These are phyloP conservation scores for Popillia japonica DNA, from an alignment of 1,140 invertebrate genomes.

Conservation along the genomic window DNA sequence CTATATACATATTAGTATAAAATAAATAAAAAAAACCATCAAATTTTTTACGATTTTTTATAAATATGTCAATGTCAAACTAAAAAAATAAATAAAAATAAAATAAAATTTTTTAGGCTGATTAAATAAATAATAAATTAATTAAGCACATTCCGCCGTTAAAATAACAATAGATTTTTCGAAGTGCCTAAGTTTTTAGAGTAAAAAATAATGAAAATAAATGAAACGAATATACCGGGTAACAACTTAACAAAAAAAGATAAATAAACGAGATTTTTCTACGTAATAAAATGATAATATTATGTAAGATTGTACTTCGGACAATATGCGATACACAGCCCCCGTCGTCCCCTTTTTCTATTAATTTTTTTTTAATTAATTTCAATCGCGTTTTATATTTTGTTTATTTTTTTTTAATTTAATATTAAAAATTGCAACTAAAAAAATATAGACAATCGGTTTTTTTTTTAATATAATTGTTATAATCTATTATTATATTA, in stretches of 20 bases:
- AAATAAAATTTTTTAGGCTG: too few relatives aligned
- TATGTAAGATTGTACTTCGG: not conserved
- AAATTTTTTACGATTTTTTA: not conserved
- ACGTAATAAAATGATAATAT: not conserved
- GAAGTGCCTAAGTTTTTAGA: not conserved
- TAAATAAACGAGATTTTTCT: not conserved
- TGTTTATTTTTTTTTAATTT: not conserved
- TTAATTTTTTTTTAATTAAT: not conserved
- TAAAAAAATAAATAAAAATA: too few relatives aligned
- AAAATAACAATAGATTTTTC: not conserved
- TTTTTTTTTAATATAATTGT: conserved; percentile 30
- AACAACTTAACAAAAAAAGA: not conserved
- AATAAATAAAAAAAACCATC: not conserved
- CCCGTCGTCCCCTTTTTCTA: not conserved
- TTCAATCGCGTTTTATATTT: conserved; percentile 15
- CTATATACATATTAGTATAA: not conserved
- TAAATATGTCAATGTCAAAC: not conserved
- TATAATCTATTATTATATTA: conserved; percentile 34
- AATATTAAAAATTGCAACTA: not conserved
- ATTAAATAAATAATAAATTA: too few relatives aligned
- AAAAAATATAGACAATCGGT: conserved; percentile 26
- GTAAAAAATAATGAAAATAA: not conserved
- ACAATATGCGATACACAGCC: not conserved
- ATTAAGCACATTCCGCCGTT: not conserved
- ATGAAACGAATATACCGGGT: not conserved